Evolutionary conservation across 2,113 vertebrate genomes (phyloP).

Genomic region (Mus spicilegus): DNA sequence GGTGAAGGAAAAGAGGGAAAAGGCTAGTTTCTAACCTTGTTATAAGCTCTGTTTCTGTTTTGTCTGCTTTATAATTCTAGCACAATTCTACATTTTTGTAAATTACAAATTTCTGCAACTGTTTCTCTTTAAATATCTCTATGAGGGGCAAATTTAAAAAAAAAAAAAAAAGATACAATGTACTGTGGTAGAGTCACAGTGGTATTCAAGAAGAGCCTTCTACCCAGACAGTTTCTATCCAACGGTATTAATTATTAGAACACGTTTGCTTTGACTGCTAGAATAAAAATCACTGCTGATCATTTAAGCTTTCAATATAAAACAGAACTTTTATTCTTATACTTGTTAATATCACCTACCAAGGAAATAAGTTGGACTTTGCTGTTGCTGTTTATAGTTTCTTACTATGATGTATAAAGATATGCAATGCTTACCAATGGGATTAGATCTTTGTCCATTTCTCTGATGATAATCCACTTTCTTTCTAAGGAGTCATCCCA

Average conservation of each 20-base stretch:
- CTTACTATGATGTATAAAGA: neutral
- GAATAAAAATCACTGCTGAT: constrained; percentile 6
- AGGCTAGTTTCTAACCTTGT: neutral
- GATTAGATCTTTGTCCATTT: neutral
- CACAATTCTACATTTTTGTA: neutral
- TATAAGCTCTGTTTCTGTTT: neutral
- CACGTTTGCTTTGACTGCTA: constrained; percentile 8
- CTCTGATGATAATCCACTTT: neutral
- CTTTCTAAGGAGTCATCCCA: neutral
- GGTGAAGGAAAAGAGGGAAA: neutral
- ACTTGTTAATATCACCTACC: neutral
- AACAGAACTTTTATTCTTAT: constrained; percentile 32
- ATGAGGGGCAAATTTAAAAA: neutral
- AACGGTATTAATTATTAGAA: neutral
- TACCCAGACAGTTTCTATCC: neutral
- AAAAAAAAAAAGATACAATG: too few relatives aligned
- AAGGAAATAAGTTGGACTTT: neutral
- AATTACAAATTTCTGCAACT: neutral
- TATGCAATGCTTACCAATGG: neutral
- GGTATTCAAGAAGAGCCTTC: neutral
- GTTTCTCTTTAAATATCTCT: neutral
- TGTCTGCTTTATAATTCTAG: neutral
- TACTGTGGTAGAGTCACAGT: neutral
- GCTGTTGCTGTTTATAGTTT: neutral
- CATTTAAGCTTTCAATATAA: constrained; percentile 1